These are phyloP conservation scores for Scomber colias DNA, from an alignment of 2,113 vertebrate genomes.

Conservation along the genomic window DNA sequence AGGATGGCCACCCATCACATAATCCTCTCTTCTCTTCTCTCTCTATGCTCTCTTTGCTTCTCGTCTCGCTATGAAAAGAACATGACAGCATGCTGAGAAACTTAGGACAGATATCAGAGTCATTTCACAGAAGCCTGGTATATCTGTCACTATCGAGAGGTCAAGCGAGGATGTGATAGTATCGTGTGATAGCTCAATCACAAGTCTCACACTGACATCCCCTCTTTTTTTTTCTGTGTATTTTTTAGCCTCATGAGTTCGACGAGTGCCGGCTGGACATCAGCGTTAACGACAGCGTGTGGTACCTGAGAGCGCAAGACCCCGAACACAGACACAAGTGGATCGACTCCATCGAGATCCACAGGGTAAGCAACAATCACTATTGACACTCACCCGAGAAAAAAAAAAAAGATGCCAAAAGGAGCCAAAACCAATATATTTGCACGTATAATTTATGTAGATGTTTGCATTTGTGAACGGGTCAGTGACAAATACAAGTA, in stretches of 20 bases:
- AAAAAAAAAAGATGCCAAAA: background rate
- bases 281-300: conserved; percentile 97
- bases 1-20: background rate
- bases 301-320: conserved; percentile 96
- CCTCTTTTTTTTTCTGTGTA: background rate
- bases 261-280: conserved; percentile 98
- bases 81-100: conserved; percentile 1
- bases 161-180: background rate
- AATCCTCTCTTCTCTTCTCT: background rate
- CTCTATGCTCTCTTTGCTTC: background rate
- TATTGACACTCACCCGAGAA: background rate
- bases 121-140: background rate
- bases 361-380: conserved; percentile 86
- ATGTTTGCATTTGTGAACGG: conserved; percentile 13
- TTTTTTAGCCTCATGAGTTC: conserved; percentile 93
- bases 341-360: conserved; percentile 95
- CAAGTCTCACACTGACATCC: background rate
- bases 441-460: background rate
- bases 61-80: conserved; percentile 9
- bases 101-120: background rate
- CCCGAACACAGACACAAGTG: conserved; percentile 93
- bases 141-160: background rate
- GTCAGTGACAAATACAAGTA: too few species aligned
- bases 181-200: too few species aligned
- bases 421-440: background rate